A percentile compares a stretch with the other conserved stretches of the same genome.
phyloP scores from a whole-genome alignment of 2,888 invertebrate species.

The Spicauda simplicius region DNA sequence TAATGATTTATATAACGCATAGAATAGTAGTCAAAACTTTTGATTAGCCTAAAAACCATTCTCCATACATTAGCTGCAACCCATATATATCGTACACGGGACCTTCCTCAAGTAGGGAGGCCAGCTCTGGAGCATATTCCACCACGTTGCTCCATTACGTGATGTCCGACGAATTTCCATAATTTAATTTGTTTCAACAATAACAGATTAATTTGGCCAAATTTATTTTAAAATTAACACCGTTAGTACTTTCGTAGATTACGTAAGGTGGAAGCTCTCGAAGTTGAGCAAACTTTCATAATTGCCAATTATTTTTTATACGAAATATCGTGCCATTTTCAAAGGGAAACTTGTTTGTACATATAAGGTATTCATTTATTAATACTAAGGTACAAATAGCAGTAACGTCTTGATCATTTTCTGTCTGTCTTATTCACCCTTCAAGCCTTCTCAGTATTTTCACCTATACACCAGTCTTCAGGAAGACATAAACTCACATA shows the following conservation, averaged over 20 bases:
- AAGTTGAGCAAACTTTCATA: slow-evolving; percentile 66
- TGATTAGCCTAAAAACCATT: slow-evolving; percentile 27
- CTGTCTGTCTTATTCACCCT: slow-evolving; percentile 8
- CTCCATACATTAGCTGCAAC: slow-evolving; percentile 2
- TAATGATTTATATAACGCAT: slow-evolving; percentile 23
- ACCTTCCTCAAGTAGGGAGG: background rate
- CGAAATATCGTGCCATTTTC: slow-evolving; percentile 43
- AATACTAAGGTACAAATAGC: slow-evolving; percentile 37
- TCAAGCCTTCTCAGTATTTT: slow-evolving; percentile 23
- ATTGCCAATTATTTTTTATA: slow-evolving; percentile 38
- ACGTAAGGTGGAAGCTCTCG: slow-evolving; percentile 61
- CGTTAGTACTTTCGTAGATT: slow-evolving; percentile 12
- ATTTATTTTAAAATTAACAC: slow-evolving; percentile 19
- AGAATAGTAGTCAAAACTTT: slow-evolving; percentile 32
- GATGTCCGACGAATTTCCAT: slow-evolving; percentile 1
- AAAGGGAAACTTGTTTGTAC: slow-evolving; percentile 22
- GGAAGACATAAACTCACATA: slow-evolving; percentile 49
- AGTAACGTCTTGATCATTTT: slow-evolving; percentile 24
- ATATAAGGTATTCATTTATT: slow-evolving; percentile 14
- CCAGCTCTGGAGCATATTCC: background rate
- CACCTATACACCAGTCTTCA: slow-evolving; percentile 41
- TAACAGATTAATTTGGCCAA: slow-evolving; percentile 35
- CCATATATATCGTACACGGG: slow-evolving; percentile 3
- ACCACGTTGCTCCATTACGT: background rate
- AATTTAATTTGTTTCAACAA: slow-evolving; percentile 21